Evolutionary conservation across 2,797 vertebrate genomes (phyloP).

Genomic region (Danio aesculapii): DNA sequence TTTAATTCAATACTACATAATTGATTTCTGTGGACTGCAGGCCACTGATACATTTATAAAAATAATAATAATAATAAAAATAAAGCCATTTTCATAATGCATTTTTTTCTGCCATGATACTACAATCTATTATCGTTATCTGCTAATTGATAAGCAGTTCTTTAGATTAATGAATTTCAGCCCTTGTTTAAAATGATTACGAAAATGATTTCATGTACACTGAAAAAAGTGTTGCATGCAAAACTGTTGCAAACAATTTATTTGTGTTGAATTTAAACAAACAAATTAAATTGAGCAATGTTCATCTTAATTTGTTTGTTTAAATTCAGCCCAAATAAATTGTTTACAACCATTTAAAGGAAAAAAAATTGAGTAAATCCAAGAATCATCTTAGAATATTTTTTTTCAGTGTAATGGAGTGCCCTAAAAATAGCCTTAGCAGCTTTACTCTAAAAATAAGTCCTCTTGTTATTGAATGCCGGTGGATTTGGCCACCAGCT

Average conservation of each 20-base stretch:
- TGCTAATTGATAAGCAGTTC: conserved; percentile 5
- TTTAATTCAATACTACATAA: neutral
- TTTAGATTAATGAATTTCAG: neutral
- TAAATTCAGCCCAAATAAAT: too few relatives aligned
- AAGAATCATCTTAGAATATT: too few relatives aligned
- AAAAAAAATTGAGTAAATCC: too few relatives aligned
- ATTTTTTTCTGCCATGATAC: neutral
- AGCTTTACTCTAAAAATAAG: conserved; percentile 70
- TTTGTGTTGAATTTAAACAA: too few relatives aligned
- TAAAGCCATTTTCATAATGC: neutral
- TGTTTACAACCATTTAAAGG: too few relatives aligned
- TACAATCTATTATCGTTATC: neutral
- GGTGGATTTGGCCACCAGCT: conserved; percentile 65
- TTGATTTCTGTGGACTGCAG: neutral
- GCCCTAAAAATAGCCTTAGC: neutral
- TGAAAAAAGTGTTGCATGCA: too few relatives aligned
- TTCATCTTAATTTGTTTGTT: too few relatives aligned
- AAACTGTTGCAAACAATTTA: too few relatives aligned
- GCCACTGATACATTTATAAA: neutral
- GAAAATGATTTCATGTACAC: neutral
- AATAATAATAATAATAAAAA: neutral
- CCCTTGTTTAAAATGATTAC: conserved; percentile 4
- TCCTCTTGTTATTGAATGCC: conserved; percentile 62
- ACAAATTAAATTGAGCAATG: too few relatives aligned
- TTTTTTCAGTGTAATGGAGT: too few relatives aligned